Conservation (phyloP, 1,140 invertebrate genomes). For the Bradysia coprophila region DNA sequence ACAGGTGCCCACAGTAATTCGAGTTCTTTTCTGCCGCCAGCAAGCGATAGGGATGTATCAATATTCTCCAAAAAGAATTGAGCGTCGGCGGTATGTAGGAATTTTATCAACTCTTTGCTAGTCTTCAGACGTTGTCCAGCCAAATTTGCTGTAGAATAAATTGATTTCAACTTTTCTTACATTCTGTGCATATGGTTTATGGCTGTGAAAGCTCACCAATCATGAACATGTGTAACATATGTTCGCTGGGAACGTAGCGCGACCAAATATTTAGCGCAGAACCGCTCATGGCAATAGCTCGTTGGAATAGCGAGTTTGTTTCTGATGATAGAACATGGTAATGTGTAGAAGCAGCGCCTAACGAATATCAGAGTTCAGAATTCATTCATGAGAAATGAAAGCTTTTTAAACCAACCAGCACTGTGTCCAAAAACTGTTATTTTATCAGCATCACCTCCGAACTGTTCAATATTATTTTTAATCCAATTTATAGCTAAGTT, state of each 20-base stretch:
- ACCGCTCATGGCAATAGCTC: neutral
- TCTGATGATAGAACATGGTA: neutral
- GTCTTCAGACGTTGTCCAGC: too few species aligned
- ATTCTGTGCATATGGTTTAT: too few species aligned
- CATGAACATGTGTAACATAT: neutral
- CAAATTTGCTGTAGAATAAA: too few species aligned
- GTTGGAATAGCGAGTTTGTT: neutral
- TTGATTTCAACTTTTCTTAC: too few species aligned
- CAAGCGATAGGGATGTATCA: too few species aligned
- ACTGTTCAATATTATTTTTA: constrained; percentile 28
- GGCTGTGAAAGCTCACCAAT: too few species aligned
- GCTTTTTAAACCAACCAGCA: constrained; percentile 18
- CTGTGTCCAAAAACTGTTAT: constrained; percentile 31
- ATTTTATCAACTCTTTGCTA: too few species aligned
- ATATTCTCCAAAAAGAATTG: too few species aligned
- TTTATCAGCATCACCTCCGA: constrained; percentile 31
- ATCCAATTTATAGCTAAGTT: constrained; percentile 36
- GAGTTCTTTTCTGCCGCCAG: too few species aligned
- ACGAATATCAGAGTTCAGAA: neutral
- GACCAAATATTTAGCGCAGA: neutral
- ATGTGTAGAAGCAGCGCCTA: neutral
- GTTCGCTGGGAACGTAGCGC: neutral
- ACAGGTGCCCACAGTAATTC: too few species aligned
- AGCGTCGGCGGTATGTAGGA: too few species aligned
- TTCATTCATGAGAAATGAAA: neutral